Percentiles rank a stretch among this genome's conserved stretches.
phyloP scores from a whole-genome alignment of 2,888 invertebrate genomes.

The Lamellibrachia satsuma region DNA sequence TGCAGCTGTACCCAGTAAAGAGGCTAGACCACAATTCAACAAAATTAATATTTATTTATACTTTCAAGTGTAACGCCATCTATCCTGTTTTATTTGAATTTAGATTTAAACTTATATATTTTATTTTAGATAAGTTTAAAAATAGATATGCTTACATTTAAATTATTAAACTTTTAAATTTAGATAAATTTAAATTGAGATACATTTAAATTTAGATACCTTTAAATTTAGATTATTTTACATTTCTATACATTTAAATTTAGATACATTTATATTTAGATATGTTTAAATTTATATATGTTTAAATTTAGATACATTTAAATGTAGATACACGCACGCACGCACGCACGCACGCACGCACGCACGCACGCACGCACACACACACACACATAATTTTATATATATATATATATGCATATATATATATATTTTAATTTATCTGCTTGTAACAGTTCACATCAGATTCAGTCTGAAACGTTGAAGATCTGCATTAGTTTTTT shows the following conservation, averaged over 20 bases:
- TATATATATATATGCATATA: background rate
- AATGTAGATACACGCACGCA: background rate
- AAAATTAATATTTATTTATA: too few species aligned
- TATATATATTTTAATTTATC: constrained; percentile 14
- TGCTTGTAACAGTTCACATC: background rate
- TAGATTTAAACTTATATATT: too few species aligned
- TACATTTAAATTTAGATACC: background rate
- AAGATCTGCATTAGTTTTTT: background rate
- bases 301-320: constrained; percentile 5
- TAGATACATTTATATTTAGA: background rate
- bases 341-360: background rate
- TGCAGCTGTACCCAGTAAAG: too few species aligned
- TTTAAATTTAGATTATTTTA: background rate
- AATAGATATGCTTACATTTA: too few species aligned
- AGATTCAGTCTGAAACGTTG: background rate
- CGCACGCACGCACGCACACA: constrained; percentile 7
- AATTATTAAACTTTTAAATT: too few species aligned
- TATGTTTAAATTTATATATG: background rate
- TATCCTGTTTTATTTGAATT: too few species aligned
- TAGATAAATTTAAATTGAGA: background rate
- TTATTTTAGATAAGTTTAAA: too few species aligned
- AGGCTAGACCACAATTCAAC: too few species aligned
- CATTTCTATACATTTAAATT: background rate
- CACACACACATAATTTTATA: too few species aligned
- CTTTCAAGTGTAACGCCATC: too few species aligned